Evolutionary conservation across 2,888 invertebrate genomes (phyloP).

Genomic region (Orgyia antiqua): DNA sequence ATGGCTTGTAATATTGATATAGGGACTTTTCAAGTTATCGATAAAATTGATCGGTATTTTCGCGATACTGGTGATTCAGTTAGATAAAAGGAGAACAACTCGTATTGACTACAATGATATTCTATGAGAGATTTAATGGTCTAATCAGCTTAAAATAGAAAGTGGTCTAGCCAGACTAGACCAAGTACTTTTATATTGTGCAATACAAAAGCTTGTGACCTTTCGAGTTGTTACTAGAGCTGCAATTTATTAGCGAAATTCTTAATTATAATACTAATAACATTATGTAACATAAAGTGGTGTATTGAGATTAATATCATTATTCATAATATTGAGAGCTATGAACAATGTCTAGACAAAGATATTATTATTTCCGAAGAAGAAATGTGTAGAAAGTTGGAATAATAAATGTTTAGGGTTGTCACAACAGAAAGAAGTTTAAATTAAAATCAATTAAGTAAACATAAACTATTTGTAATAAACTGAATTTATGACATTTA

Average conservation of each 20-base stretch:
- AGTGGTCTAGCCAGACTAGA: conserved; percentile 27
- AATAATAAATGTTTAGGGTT: too few species aligned
- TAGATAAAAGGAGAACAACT: conserved; percentile 46
- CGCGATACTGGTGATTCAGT: conserved; percentile 50
- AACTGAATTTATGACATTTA: too few species aligned
- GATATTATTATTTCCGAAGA: too few species aligned
- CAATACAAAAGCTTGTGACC: conserved; percentile 17
- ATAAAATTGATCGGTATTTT: conserved; percentile 49
- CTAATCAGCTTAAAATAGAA: conserved; percentile 61
- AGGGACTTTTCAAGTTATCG: conserved; percentile 60
- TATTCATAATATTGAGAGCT: too few species aligned
- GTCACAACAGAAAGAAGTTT: too few species aligned
- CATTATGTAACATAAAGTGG: too few species aligned
- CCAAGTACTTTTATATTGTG: conserved; percentile 18
- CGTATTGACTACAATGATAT: conserved; percentile 48
- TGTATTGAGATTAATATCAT: too few species aligned
- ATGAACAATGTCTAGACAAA: too few species aligned
- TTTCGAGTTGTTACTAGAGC: conserved; percentile 12
- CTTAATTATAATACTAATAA: conserved; percentile 15
- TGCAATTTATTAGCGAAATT: conserved; percentile 12
- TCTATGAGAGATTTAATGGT: conserved; percentile 54
- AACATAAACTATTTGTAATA: too few species aligned
- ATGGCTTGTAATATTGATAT: conserved; percentile 33
- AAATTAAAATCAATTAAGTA: too few species aligned
- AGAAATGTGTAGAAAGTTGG: too few species aligned